Conservation (phyloP, 2,888 invertebrate species). For the Agrenia bidenticulata region DNA sequence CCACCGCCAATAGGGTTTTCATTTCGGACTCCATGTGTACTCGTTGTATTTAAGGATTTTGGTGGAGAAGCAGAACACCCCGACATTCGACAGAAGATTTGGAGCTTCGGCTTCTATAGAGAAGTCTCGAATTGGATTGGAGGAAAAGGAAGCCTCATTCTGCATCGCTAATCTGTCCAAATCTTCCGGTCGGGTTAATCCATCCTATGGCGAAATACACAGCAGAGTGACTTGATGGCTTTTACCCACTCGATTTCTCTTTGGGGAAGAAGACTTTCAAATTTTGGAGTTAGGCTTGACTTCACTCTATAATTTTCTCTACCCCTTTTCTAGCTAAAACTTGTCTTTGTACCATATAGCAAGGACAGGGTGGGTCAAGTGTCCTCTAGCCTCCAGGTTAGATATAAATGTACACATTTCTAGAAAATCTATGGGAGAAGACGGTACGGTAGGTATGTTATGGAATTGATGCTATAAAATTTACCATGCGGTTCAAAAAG, state of each 20-base stretch:
- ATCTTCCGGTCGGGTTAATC: constrained; percentile 35
- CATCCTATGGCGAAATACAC: constrained; percentile 15
- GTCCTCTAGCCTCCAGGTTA: no score
- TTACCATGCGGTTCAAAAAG: no score
- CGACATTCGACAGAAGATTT: not conserved
- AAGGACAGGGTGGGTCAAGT: not conserved
- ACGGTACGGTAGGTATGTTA: no score
- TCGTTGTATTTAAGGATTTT: not conserved
- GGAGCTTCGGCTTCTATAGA: not conserved
- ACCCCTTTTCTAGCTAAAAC: not conserved
- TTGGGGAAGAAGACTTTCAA: not conserved
- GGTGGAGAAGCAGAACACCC: not conserved
- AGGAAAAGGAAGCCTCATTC: constrained; percentile 24
- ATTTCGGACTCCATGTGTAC: not conserved
- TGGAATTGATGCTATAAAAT: no score
- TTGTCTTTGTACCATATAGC: constrained; percentile 8
- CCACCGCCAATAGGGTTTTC: not conserved
- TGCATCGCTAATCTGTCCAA: constrained; percentile 36
- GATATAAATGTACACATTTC: no score
- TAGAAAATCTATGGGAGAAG: no score
- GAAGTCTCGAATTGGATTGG: constrained; percentile 12
- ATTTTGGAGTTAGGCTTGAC: constrained; percentile 5
- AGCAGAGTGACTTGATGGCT: constrained; percentile 7
- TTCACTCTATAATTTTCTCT: constrained; percentile 2
- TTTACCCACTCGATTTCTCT: constrained; percentile 11